Evolutionary conservation across 2,797 vertebrate species (phyloP).

Genomic region (Microhierax caerulescens): DNA sequence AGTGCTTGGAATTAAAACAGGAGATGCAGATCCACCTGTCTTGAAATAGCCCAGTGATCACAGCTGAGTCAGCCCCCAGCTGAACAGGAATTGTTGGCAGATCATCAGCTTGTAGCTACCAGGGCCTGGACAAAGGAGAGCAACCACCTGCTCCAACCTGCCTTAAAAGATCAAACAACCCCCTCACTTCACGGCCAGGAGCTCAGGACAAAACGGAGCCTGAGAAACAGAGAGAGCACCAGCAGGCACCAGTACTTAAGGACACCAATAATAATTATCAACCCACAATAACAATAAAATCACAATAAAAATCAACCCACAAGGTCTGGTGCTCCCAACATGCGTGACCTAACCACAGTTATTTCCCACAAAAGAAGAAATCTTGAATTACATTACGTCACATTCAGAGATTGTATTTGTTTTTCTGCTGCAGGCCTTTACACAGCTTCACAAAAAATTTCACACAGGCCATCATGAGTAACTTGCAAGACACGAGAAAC

Average conservation of each 20-base stretch:
- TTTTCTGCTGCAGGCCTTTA: background rate
- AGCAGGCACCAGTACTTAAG: too few species aligned
- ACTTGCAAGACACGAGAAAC: background rate
- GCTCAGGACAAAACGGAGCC: background rate
- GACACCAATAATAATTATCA: too few species aligned
- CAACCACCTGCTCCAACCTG: background rate
- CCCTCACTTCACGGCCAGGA: background rate
- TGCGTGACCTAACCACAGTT: fast-evolving
- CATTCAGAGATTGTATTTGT: background rate
- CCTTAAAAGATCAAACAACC: background rate
- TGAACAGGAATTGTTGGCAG: background rate
- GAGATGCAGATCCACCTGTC: background rate
- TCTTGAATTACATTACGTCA: background rate
- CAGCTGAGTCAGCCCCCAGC: background rate
- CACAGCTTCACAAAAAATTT: background rate
- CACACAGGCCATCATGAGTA: background rate
- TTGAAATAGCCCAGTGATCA: background rate
- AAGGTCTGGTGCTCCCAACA: background rate
- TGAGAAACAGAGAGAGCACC: background rate
- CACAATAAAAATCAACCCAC: background rate
- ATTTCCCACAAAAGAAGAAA: background rate
- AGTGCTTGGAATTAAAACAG: background rate
- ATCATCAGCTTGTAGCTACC: background rate
- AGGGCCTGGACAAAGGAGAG: fast-evolving
- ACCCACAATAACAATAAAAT: too few species aligned